These are phyloP conservation scores for Heterotilapia buettikoferi DNA, from an alignment of 2,113 vertebrate genomes.

Conservation along the genomic window DNA sequence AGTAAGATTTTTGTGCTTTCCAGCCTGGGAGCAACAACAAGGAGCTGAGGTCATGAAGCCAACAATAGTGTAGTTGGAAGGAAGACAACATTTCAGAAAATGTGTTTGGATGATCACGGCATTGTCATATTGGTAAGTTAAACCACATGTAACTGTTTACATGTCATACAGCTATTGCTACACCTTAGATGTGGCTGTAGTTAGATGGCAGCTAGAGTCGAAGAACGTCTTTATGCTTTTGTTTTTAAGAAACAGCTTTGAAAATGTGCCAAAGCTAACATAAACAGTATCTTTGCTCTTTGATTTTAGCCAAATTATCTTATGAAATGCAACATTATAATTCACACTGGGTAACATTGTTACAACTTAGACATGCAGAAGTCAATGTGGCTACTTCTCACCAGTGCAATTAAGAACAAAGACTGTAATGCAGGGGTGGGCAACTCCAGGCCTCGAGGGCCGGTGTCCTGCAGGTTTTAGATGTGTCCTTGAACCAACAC, in stretches of 20 bases:
- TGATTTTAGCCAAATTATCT: neutral
- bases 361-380: neutral
- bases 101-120: neutral
- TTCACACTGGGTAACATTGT: neutral
- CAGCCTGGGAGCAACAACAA: neutral
- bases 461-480: no score
- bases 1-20: neutral
- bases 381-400: neutral
- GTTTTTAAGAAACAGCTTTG: neutral
- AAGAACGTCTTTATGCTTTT: neutral
- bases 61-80: neutral
- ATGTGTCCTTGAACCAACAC: no score
- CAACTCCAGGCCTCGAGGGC: no score
- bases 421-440: no score
- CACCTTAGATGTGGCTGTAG: neutral
- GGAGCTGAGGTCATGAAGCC: neutral
- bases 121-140: neutral
- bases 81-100: neutral
- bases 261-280: neutral
- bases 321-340: neutral
- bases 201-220: rapidly evolving
- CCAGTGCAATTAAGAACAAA: neutral
- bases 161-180: neutral
- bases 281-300: neutral
- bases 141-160: neutral